Evolutionary conservation across 2,113 vertebrate species (phyloP).

Genomic region (Phodopus roborovskii): DNA sequence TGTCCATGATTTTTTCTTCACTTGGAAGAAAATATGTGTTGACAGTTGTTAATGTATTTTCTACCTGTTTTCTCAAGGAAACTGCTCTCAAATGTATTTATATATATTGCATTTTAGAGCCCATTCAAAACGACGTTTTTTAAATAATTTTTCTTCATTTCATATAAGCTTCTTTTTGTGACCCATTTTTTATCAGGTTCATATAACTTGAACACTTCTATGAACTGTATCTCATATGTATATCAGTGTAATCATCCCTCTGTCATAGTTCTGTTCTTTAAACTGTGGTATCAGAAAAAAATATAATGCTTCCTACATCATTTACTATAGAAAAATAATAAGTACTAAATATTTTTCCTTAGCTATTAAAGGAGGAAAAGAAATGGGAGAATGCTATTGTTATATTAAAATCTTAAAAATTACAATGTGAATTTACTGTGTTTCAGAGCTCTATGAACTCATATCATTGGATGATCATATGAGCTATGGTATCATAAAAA

Average conservation of each 20-base stretch:
- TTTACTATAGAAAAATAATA: not conserved
- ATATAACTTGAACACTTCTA: not conserved
- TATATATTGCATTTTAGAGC: not conserved
- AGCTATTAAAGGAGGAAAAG: not conserved
- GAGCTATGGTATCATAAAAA: slow-evolving; percentile 26
- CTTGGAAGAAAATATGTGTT: not conserved
- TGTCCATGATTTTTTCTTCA: not conserved
- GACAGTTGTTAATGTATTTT: not conserved
- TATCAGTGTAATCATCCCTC: not conserved
- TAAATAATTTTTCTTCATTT: not conserved
- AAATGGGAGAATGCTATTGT: not conserved
- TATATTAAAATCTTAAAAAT: not conserved
- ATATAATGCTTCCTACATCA: not conserved
- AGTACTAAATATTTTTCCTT: not conserved
- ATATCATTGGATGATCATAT: not conserved
- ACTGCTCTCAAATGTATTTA: not conserved
- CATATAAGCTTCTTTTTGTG: not conserved
- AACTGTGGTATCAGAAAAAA: not conserved
- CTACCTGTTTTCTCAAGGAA: not conserved
- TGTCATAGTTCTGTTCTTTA: not conserved
- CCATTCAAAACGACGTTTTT: no score
- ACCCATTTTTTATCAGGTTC: not conserved
- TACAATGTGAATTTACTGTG: not conserved
- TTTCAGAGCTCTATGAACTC: accelerated
- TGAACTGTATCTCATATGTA: not conserved